These are phyloP conservation scores for Prorops nasuta DNA, from an alignment of 1,140 invertebrate species.

Conservation along the genomic window DNA sequence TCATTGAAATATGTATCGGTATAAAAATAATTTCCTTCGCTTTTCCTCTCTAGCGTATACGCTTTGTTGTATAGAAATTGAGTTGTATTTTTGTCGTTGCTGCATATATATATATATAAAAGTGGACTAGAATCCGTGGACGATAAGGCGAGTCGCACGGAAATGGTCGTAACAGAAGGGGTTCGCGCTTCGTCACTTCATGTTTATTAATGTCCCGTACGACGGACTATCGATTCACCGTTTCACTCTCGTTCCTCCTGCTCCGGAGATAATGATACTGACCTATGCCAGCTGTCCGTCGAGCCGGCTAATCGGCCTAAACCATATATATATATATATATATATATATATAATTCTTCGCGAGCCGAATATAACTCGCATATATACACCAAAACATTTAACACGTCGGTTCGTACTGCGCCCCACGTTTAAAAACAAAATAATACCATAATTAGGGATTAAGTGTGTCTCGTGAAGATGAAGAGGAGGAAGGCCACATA, in stretches of 20 bases:
- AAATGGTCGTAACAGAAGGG: not conserved
- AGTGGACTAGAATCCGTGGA: not conserved
- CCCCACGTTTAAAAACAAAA: not conserved
- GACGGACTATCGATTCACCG: slow-evolving; percentile 38
- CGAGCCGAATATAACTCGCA: not conserved
- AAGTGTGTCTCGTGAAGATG: not conserved
- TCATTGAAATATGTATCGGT: no score
- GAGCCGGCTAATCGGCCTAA: not conserved
- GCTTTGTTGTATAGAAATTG: no score
- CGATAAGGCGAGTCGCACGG: not conserved
- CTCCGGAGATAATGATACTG: slow-evolving; percentile 42
- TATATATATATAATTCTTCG: not conserved
- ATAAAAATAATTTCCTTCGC: no score
- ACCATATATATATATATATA: no score
- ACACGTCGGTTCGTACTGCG: not conserved
- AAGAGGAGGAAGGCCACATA: no score
- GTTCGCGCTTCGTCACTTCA: slow-evolving; percentile 32
- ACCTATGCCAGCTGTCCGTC: slow-evolving; percentile 41
- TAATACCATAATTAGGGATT: not conserved
- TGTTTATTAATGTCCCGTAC: slow-evolving; percentile 45
- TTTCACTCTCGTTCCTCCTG: slow-evolving; percentile 42
- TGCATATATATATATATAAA: slow-evolving; percentile 5
- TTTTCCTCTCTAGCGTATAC: no score
- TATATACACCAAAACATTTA: not conserved
- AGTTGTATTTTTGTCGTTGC: slow-evolving; percentile 3